These are phyloP conservation scores for Boulengeromyrus knoepffleri DNA, from an alignment of 2,113 vertebrate genomes.

Conservation along the genomic window DNA sequence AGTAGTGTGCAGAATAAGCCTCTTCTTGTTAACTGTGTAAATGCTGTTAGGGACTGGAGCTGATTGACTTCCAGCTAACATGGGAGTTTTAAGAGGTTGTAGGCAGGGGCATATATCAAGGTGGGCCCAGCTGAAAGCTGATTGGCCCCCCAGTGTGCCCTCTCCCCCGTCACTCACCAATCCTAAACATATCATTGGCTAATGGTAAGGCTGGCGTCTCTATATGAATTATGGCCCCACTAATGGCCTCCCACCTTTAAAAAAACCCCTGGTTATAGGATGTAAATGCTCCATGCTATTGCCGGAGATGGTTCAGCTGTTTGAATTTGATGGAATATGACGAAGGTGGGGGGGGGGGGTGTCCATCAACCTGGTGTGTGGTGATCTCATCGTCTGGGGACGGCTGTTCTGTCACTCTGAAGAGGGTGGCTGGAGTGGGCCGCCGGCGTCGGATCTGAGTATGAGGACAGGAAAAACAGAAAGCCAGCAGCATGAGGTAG, in stretches of 20 bases:
- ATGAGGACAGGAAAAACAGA: slow-evolving; percentile 18
- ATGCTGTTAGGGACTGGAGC: neutral
- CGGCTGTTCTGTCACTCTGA: slow-evolving; percentile 80
- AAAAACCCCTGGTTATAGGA: neutral
- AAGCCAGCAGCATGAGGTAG: neutral
- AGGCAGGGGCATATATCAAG: neutral
- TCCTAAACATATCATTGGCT: neutral
- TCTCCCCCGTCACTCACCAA: neutral
- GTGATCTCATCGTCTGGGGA: slow-evolving; percentile 74
- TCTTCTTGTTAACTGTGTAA: neutral
- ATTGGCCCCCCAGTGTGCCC: neutral
- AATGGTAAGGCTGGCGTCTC: neutral
- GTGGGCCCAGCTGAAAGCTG: neutral
- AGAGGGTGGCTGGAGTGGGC: slow-evolving; percentile 85
- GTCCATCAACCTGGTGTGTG: slow-evolving; percentile 57
- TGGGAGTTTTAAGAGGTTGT: neutral
- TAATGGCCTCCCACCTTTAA: neutral
- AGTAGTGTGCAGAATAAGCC: neutral
- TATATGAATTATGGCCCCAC: neutral
- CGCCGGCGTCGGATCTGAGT: slow-evolving; percentile 81
- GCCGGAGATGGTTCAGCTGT: neutral
- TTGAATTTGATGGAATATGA: neutral
- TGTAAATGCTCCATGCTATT: neutral
- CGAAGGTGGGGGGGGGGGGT: neutral
- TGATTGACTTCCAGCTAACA: neutral